phyloP scores from a whole-genome alignment of 2,113 vertebrate species.

The Bubalus kerabau region DNA sequence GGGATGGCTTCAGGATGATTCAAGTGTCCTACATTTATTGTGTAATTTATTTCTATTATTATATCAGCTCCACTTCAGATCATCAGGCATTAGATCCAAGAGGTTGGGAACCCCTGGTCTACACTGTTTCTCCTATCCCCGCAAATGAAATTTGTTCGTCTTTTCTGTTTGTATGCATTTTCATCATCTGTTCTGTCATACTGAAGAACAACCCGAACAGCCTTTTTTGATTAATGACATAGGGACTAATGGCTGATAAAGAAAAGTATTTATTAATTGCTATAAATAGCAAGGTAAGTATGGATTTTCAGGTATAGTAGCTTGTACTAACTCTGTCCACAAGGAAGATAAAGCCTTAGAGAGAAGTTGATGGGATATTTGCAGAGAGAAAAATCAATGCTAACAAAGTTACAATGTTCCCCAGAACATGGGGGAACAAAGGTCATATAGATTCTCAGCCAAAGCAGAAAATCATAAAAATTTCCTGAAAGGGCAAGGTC shows the following conservation, averaged over 20 bases:
- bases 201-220: neutral
- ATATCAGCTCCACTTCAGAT: neutral
- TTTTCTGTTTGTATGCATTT: neutral
- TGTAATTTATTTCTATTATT: neutral
- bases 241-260: neutral
- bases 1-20: neutral
- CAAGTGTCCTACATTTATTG: neutral
- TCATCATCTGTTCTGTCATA: neutral
- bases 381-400: slow-evolving; percentile 47
- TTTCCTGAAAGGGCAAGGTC: slow-evolving; percentile 27
- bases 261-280: neutral
- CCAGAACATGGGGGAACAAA: slow-evolving; percentile 5
- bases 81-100: neutral
- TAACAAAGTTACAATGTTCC: slow-evolving; percentile 15
- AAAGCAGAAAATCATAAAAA: slow-evolving; percentile 39
- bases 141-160: neutral
- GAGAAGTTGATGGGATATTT: neutral
- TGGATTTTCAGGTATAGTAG: slow-evolving; percentile 14
- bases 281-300: neutral
- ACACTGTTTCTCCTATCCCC: neutral
- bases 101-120: neutral
- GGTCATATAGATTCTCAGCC: neutral
- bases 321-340: neutral
- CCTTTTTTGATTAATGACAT: neutral
- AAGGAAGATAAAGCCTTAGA: neutral